phyloP scores from a whole-genome alignment of 2,113 vertebrate species.

The Tragelaphus imberbis region DNA sequence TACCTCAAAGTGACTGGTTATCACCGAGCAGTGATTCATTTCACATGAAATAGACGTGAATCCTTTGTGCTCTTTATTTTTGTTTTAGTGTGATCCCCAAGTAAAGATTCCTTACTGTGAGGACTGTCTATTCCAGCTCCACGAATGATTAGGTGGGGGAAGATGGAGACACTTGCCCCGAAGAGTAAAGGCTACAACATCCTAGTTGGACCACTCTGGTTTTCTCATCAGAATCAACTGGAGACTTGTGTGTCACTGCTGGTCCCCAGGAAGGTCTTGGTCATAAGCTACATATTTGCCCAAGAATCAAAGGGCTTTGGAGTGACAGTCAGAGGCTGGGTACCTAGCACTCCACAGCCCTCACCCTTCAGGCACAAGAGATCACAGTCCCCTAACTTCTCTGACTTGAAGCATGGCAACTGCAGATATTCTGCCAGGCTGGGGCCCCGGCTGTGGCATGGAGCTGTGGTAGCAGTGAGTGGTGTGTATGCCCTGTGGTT shows the following conservation, averaged over 20 bases:
- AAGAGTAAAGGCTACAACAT: background rate
- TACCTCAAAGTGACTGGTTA: background rate
- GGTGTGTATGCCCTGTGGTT: background rate
- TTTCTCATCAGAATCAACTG: background rate
- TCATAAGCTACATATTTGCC: background rate
- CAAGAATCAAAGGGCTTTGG: background rate
- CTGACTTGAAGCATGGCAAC: background rate
- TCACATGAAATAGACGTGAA: background rate
- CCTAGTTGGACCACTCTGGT: background rate
- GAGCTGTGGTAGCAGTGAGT: background rate
- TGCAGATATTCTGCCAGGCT: background rate
- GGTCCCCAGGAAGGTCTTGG: background rate
- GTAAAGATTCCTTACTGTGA: background rate
- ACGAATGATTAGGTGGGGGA: background rate
- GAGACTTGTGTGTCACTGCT: background rate
- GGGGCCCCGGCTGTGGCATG: rapidly evolving
- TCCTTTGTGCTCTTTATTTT: background rate
- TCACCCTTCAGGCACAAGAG: background rate
- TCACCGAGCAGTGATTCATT: background rate
- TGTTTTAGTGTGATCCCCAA: background rate
- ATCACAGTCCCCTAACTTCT: background rate
- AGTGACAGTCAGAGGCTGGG: background rate
- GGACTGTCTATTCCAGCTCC: background rate
- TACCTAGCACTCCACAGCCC: background rate
- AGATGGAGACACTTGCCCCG: background rate